Percentiles rank a stretch among this genome's conserved stretches.
These are phyloP conservation scores for Nymphicus hollandicus DNA, from an alignment of 2,113 vertebrate genomes.

Conservation along the genomic window DNA sequence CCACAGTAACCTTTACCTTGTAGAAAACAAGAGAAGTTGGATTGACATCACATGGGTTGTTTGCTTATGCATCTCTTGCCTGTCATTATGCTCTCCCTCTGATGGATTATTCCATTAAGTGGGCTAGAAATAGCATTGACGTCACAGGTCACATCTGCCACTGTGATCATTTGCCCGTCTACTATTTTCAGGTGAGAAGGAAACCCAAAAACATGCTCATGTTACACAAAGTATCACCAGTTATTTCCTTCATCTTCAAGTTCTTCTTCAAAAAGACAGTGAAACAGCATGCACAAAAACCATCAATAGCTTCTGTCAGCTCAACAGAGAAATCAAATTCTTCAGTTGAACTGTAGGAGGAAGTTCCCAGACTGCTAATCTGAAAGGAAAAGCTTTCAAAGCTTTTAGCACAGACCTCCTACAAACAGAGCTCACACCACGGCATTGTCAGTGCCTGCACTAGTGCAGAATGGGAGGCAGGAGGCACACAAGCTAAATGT, in stretches of 20 bases:
- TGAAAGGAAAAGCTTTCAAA: neutral
- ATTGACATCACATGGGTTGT: constrained; percentile 10
- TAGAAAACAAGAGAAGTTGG: neutral
- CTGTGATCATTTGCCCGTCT: neutral
- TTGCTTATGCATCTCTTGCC: constrained; percentile 13
- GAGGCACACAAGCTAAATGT: neutral
- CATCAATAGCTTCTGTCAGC: neutral
- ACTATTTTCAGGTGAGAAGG: neutral
- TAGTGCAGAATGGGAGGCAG: neutral
- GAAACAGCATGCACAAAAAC: neutral
- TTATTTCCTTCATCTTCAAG: neutral
- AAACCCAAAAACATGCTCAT: neutral
- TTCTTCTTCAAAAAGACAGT: neutral
- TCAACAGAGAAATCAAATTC: neutral
- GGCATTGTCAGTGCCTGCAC: neutral
- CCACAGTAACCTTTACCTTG: neutral
- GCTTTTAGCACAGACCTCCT: neutral
- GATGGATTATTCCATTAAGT: constrained; percentile 51
- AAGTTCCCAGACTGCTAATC: neutral
- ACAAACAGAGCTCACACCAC: neutral
- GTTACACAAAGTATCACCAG: neutral
- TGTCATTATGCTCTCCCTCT: neutral
- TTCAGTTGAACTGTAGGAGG: neutral
- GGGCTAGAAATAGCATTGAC: constrained; percentile 30
- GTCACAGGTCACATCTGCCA: constrained; percentile 41